phyloP scores from a whole-genome alignment of 2,113 vertebrate genomes.

The Lampris megalopsis region DNA sequence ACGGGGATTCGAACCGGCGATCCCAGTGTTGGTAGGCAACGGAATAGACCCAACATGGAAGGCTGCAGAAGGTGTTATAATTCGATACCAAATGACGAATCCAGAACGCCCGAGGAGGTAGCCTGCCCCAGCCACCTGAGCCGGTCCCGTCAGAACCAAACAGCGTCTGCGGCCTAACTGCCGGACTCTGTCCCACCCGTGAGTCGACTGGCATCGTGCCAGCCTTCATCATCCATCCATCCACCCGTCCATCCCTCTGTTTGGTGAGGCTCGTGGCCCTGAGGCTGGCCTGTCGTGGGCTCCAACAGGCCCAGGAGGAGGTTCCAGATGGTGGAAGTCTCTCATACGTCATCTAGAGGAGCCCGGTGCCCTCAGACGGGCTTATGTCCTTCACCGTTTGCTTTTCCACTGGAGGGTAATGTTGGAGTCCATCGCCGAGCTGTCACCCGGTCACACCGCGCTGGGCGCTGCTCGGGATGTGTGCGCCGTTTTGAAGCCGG shows the following conservation, averaged over 20 bases:
- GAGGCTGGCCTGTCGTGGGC: constrained; percentile 28
- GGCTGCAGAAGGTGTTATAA: no score
- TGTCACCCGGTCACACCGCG: no score
- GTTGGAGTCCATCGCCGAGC: no score
- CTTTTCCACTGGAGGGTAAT: no score
- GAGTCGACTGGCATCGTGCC: constrained; percentile 58
- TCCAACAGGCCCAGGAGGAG: constrained; percentile 10
- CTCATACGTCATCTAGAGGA: constrained; percentile 54
- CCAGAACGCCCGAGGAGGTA: neutral
- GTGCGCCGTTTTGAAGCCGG: no score
- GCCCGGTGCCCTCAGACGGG: constrained; percentile 33
- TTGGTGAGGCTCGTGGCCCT: constrained; percentile 45
- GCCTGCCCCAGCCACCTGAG: constrained; percentile 1
- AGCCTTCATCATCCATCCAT: constrained; percentile 35
- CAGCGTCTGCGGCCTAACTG: constrained; percentile 16
- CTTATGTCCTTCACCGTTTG: no score
- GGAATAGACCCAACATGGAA: no score
- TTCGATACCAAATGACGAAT: no score
- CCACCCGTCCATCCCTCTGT: constrained; percentile 10
- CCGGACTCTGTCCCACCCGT: constrained; percentile 49
- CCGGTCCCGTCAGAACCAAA: neutral
- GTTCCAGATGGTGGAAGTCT: constrained; percentile 67
- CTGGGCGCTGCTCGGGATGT: no score
- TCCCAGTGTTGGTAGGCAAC: no score
- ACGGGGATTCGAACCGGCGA: no score